Conservation (phyloP, 1,140 invertebrate species). For the Cydia splendana region DNA sequence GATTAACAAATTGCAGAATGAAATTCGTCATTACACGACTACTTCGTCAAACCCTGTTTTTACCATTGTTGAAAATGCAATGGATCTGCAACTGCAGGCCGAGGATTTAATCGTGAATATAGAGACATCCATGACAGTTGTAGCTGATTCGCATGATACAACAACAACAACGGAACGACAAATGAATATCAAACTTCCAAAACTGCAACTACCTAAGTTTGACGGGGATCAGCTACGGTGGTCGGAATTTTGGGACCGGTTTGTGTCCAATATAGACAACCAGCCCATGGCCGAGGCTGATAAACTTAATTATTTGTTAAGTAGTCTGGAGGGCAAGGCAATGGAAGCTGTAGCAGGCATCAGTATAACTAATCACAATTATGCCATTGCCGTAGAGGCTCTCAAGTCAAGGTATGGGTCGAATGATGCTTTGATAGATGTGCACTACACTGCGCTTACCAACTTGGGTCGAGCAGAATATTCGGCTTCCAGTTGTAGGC, state of each 20-base stretch:
- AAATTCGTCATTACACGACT: too few relatives aligned
- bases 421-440: conserved; percentile 14
- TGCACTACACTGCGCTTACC: conserved; percentile 13
- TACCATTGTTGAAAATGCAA: too few relatives aligned
- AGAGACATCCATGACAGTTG: too few relatives aligned
- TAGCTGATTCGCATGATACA: too few relatives aligned
- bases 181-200: neutral
- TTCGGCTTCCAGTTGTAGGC: neutral
- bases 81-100: too few relatives aligned
- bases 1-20: too few relatives aligned
- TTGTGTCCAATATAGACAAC: conserved; percentile 7
- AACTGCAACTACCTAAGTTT: neutral
- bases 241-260: conserved; percentile 35
- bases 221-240: conserved; percentile 1
- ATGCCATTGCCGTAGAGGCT: conserved; percentile 2
- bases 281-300: neutral
- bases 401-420: conserved; percentile 27
- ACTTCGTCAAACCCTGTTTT: too few relatives aligned
- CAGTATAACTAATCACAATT: conserved; percentile 13
- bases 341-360: conserved; percentile 13
- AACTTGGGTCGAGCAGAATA: neutral
- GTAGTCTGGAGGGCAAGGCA: conserved; percentile 1
- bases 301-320: conserved; percentile 8
- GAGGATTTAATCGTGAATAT: too few relatives aligned
- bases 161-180: too few relatives aligned